phyloP scores from a whole-genome alignment of 2,797 vertebrate genomes.

The Chaetodon trifasciatus region DNA sequence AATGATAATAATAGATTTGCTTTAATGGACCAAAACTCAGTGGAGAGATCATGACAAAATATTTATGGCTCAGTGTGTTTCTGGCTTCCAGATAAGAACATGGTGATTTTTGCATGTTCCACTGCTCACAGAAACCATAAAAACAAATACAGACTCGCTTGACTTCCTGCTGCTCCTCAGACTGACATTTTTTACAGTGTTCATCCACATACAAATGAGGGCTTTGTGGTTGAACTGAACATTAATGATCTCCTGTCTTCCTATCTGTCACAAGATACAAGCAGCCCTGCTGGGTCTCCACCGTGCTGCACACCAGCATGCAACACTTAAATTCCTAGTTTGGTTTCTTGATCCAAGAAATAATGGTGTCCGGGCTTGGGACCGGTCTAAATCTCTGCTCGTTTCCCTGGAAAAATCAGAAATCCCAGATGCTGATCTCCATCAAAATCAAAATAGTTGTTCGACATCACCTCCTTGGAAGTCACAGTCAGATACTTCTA shows the following conservation, averaged over 20 bases:
- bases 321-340: not conserved
- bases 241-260: not conserved
- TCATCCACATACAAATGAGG: not conserved
- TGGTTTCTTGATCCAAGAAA: conserved; percentile 5
- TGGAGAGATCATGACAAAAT: not conserved
- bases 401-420: conserved; percentile 19
- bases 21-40: not conserved
- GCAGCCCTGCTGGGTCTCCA: not conserved
- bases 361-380: not conserved
- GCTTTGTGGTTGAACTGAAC: not conserved
- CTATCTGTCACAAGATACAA: not conserved
- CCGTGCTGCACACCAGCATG: not conserved
- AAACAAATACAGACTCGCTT: conserved; percentile 5
- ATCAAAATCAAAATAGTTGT: conserved; percentile 34
- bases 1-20: not conserved
- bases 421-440: conserved; percentile 18
- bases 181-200: not conserved
- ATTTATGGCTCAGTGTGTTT: not conserved
- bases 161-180: not conserved
- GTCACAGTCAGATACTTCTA: conserved; percentile 22
- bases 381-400: not conserved
- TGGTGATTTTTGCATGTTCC: not conserved
- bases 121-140: not conserved
- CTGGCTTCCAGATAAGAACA: not conserved
- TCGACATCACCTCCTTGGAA: conserved; percentile 10